These are phyloP conservation scores for Dryomyza anilis DNA, from an alignment of 2,888 invertebrate genomes.

Conservation along the genomic window DNA sequence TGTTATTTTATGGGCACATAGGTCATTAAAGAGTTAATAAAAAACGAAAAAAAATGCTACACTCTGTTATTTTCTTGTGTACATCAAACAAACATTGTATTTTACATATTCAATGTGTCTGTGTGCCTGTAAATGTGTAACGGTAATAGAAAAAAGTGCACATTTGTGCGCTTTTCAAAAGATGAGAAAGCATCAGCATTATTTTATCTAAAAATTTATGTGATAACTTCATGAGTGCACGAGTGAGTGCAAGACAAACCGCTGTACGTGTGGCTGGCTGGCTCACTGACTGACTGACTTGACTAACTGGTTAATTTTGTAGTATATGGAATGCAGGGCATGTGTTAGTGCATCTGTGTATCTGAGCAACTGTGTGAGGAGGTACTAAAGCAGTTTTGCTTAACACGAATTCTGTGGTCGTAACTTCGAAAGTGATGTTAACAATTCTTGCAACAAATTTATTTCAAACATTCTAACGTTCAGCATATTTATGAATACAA, in stretches of 20 bases:
- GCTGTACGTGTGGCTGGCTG: slow-evolving; percentile 9
- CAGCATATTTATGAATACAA: slow-evolving; percentile 15
- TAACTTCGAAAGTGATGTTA: slow-evolving; percentile 25
- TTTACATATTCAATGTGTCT: background rate
- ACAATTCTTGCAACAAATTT: slow-evolving; percentile 26
- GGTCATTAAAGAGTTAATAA: too few species aligned
- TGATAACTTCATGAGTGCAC: slow-evolving; percentile 21
- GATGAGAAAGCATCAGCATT: slow-evolving; percentile 25
- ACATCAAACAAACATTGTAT: too few species aligned
- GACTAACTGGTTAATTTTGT: background rate
- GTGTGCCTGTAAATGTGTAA: background rate
- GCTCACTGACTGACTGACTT: background rate
- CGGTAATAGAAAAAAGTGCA: background rate
- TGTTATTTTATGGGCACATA: too few species aligned
- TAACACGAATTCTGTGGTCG: slow-evolving; percentile 20
- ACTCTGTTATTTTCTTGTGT: too few species aligned
- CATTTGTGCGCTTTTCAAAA: background rate
- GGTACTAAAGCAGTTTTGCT: slow-evolving; percentile 15
- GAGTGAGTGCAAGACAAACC: slow-evolving; percentile 17
- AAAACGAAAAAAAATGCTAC: too few species aligned
- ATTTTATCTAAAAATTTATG: slow-evolving; percentile 25
- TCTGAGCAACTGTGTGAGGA: background rate
- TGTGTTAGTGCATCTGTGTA: background rate
- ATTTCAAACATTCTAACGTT: slow-evolving; percentile 19
- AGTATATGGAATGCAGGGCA: background rate